Conservation (phyloP, 2,797 vertebrate genomes). For the Linurgus olivaceus region DNA sequence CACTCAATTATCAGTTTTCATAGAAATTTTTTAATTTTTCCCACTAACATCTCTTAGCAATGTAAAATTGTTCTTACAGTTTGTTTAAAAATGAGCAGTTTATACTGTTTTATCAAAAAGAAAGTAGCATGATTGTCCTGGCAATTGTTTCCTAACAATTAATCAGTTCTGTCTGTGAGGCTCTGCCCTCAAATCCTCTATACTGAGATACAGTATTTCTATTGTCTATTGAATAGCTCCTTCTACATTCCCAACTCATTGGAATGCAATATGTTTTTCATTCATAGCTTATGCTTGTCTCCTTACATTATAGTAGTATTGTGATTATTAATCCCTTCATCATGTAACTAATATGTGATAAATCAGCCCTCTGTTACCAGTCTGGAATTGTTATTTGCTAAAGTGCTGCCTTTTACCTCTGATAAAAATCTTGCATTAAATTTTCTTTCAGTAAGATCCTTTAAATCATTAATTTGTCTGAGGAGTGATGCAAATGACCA, state of each 20-base stretch:
- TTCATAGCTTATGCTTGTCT: background rate
- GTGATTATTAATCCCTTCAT: background rate
- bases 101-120: background rate
- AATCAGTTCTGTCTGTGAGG: background rate
- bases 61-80: background rate
- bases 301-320: background rate
- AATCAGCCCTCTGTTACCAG: background rate
- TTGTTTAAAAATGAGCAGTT: background rate
- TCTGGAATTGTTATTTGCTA: background rate
- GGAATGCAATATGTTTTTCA: background rate
- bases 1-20: background rate
- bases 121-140: accelerated
- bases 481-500: background rate
- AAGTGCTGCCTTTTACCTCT: background rate
- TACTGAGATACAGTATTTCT: background rate
- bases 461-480: background rate
- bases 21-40: background rate
- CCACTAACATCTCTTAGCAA: background rate
- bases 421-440: background rate
- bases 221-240: background rate
- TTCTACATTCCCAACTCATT: background rate
- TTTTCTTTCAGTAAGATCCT: background rate
- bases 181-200: background rate
- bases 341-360: background rate
- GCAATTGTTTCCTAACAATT: background rate